Evolutionary conservation across 1,140 invertebrate species (phyloP).

Genomic region (Heliothis subflexa): DNA sequence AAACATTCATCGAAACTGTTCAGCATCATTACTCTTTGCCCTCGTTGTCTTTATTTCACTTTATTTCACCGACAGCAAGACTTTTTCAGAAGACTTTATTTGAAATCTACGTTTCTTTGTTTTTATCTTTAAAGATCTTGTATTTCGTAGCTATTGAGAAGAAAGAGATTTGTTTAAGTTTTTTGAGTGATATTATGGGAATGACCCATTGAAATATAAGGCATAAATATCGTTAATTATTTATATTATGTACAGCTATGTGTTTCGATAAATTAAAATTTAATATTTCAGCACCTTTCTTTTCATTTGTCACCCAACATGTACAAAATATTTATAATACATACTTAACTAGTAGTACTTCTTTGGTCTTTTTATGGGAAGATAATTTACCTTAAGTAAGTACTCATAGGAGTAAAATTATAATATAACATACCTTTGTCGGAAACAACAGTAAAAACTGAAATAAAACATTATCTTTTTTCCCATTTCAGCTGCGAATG

Average conservation of each 20-base stretch:
- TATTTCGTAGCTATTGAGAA: background rate
- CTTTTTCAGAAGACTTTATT: constrained; percentile 27
- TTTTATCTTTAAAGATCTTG: background rate
- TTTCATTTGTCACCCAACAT: no score
- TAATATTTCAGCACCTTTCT: no score
- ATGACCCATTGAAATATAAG: no score
- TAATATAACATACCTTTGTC: background rate
- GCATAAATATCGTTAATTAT: no score
- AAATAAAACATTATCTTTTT: constrained; percentile 26
- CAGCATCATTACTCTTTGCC: constrained; percentile 75
- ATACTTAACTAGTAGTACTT: no score
- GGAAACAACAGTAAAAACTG: background rate
- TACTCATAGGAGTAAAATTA: background rate
- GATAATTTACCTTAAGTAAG: no score
- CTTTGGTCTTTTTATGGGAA: no score
- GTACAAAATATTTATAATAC: no score
- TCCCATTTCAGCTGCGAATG: constrained; percentile 8
- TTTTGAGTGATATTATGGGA: no score
- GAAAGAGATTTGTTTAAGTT: no score
- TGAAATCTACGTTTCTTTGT: constrained; percentile 5
- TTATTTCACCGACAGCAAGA: constrained; percentile 52
- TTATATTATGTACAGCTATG: no score
- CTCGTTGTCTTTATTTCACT: constrained; percentile 70
- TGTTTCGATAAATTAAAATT: no score
- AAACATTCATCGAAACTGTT: constrained; percentile 74